phyloP scores from a whole-genome alignment of 2,888 invertebrate genomes.

The Synergus laeviventris region DNA sequence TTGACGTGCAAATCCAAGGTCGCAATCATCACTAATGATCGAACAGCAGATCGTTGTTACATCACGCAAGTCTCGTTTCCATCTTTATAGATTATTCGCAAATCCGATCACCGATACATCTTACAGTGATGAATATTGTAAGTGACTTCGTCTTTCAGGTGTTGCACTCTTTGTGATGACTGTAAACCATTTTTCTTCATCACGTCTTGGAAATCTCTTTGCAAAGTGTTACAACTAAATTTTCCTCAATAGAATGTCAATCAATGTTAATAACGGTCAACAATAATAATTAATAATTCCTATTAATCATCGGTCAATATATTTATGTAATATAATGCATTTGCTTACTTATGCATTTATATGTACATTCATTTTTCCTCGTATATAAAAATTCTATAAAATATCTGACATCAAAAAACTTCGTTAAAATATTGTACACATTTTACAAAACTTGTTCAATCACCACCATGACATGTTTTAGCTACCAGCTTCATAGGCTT shows the following conservation, averaged over 20 bases:
- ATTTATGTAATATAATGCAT: no score
- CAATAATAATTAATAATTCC: no score
- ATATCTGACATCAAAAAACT: neutral
- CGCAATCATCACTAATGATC: slow-evolving; percentile 60
- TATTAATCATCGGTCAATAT: no score
- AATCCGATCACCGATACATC: slow-evolving; percentile 42
- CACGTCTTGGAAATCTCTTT: no score
- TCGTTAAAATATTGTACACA: neutral
- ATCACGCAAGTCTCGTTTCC: slow-evolving; percentile 62
- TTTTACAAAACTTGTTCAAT: neutral
- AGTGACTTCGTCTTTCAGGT: slow-evolving; percentile 41
- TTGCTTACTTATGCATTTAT: no score
- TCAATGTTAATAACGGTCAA: no score
- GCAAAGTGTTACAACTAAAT: no score
- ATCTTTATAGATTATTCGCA: slow-evolving; percentile 62
- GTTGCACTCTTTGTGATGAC: neutral
- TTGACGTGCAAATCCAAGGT: slow-evolving; percentile 67
- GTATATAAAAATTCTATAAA: no score
- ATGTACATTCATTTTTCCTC: no score
- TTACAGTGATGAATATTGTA: no score
- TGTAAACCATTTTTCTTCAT: neutral
- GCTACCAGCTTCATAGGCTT: slow-evolving; percentile 69
- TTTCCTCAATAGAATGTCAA: no score
- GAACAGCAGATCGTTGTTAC: slow-evolving; percentile 63
- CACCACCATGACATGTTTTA: neutral